phyloP scores from a whole-genome alignment of 2,797 vertebrate genomes.

The Cossypha caffra region DNA sequence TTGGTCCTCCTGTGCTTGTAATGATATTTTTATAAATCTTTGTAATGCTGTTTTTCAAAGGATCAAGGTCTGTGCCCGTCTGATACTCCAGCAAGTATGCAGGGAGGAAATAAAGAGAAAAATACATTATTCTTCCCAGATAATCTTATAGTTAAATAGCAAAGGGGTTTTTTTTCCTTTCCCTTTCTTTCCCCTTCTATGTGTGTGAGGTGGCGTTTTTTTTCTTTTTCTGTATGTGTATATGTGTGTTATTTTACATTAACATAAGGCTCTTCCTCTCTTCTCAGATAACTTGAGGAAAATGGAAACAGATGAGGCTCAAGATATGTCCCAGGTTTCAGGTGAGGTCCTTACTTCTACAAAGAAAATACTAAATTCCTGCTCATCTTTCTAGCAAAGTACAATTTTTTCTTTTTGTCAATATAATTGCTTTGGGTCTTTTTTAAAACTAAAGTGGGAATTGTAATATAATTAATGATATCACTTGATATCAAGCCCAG shows the following conservation, averaged over 20 bases:
- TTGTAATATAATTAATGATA: slow-evolving; percentile 51
- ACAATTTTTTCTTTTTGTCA: slow-evolving; percentile 16
- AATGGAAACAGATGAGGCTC: slow-evolving; percentile 97
- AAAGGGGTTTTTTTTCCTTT: not conserved
- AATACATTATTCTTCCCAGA: slow-evolving; percentile 83
- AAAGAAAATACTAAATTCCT: slow-evolving; percentile 42
- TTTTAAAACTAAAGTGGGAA: slow-evolving; percentile 33
- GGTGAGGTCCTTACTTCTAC: slow-evolving; percentile 80
- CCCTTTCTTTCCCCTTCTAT: slow-evolving; percentile 7
- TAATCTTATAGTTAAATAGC: slow-evolving; percentile 86
- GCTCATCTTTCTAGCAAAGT: slow-evolving; percentile 10
- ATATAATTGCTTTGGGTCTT: slow-evolving; percentile 40
- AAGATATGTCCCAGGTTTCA: slow-evolving; percentile 98
- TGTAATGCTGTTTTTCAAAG: slow-evolving; percentile 92
- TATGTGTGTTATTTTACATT: slow-evolving; percentile 54
- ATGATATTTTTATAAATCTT: slow-evolving; percentile 97
- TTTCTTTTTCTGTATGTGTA: slow-evolving; percentile 59
- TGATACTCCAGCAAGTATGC: slow-evolving; percentile 78
- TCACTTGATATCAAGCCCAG: slow-evolving; percentile 24
- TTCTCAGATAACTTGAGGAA: slow-evolving; percentile 90
- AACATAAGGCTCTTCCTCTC: slow-evolving; percentile 69
- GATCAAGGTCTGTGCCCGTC: slow-evolving; percentile 85
- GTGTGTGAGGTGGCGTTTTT: not conserved
- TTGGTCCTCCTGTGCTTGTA: slow-evolving; percentile 87
- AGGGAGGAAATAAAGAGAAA: slow-evolving; percentile 81